phyloP scores from a whole-genome alignment of 1,140 invertebrate genomes.

The Holcopasites calliopsidis region DNA sequence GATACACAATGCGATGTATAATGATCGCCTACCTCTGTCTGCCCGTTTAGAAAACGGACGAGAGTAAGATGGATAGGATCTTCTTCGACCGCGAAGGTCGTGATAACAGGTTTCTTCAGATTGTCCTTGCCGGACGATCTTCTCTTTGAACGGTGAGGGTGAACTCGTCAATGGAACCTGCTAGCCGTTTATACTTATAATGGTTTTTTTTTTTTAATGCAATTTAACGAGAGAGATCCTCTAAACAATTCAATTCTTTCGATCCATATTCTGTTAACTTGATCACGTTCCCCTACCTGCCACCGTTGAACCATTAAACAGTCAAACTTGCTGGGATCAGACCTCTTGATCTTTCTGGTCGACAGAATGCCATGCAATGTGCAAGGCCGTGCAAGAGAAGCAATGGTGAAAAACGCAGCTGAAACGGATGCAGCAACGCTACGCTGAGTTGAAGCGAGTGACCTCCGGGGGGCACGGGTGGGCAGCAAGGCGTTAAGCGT shows the following conservation, averaged over 20 bases:
- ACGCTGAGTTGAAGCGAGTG: conserved; percentile 39
- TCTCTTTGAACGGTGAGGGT: neutral
- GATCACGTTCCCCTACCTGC: no score
- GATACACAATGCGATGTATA: conserved; percentile 64
- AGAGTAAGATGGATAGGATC: conserved; percentile 11
- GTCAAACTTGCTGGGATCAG: neutral
- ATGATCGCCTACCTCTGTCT: conserved; percentile 36
- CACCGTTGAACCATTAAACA: neutral
- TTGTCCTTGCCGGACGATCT: neutral
- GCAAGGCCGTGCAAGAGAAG: neutral
- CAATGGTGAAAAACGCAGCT: neutral
- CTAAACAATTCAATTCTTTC: no score
- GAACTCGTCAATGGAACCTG: neutral
- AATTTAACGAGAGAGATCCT: no score
- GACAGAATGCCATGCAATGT: neutral
- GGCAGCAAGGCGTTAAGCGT: conserved; percentile 60
- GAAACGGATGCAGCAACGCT: conserved; percentile 39
- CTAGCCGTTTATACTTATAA: neutral
- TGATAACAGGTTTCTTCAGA: conserved; percentile 19
- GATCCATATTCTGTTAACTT: no score
- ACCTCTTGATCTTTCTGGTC: conserved; percentile 18
- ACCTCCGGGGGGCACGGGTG: conserved; percentile 33
- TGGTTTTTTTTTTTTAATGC: no score
- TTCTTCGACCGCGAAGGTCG: conserved; percentile 47
- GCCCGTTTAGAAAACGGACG: neutral